These are phyloP conservation scores for Nothoprocta pentlandii DNA, from an alignment of 2,113 vertebrate genomes.

Conservation along the genomic window DNA sequence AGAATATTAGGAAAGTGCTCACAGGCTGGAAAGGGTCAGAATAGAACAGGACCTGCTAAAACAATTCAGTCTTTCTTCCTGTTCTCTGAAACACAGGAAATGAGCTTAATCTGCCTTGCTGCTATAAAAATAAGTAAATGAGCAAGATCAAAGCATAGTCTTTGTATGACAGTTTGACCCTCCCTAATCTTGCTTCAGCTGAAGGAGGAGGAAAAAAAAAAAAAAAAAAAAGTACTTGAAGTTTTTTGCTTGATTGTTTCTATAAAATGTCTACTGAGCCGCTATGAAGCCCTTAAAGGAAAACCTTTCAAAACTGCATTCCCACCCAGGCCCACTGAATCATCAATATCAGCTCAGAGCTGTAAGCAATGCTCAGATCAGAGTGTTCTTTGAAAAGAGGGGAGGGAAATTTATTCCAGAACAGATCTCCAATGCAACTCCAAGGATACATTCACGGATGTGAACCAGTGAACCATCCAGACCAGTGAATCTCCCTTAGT, in stretches of 20 bases:
- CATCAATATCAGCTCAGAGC: not conserved
- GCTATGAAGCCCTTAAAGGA: not conserved
- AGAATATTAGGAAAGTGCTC: not conserved
- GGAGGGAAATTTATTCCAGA: not conserved
- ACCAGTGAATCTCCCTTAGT: not conserved
- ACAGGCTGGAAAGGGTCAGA: not conserved
- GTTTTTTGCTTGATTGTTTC: too few relatives aligned
- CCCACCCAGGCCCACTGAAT: not conserved
- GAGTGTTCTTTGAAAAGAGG: not conserved
- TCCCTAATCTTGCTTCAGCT: not conserved
- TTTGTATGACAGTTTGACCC: not conserved
- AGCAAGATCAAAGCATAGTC: not conserved
- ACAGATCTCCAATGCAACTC: not conserved
- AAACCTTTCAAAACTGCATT: not conserved
- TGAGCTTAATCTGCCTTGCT: not conserved
- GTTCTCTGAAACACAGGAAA: not conserved
- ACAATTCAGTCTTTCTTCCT: not conserved
- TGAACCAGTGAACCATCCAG: too few relatives aligned
- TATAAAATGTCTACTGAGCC: not conserved
- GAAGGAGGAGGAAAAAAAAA: too few relatives aligned
- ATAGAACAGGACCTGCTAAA: not conserved
- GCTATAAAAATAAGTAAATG: not conserved
- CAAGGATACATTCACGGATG: not conserved
- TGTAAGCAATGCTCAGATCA: not conserved
- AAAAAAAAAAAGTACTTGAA: too few relatives aligned